Percentiles rank a stretch among this genome's conserved stretches.
phyloP scores from a whole-genome alignment of 2,113 vertebrate genomes.

The Myotis yumanensis region DNA sequence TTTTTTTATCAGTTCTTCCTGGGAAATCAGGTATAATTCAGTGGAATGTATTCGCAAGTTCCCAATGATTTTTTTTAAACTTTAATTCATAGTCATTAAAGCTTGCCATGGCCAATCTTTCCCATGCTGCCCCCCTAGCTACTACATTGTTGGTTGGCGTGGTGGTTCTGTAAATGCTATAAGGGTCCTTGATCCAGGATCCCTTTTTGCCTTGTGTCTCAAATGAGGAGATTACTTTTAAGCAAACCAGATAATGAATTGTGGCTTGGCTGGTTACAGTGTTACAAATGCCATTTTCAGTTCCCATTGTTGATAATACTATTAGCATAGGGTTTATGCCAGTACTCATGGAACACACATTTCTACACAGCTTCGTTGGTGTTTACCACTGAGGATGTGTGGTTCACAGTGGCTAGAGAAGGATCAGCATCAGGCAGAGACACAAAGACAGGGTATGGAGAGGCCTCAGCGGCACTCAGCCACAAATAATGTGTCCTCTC shows the following conservation, averaged over 20 bases:
- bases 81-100: constrained; percentile 80
- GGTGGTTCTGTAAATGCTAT: constrained; percentile 80
- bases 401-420: not conserved
- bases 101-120: constrained; percentile 83
- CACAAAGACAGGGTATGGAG: not conserved
- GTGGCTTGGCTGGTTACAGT: constrained; percentile 10
- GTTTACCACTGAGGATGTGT: not conserved
- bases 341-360: not conserved
- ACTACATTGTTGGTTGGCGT: constrained; percentile 83
- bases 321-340: not conserved
- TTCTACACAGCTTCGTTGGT: not conserved
- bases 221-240: constrained; percentile 85
- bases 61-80: constrained; percentile 60
- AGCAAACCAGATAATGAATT: constrained; percentile 85
- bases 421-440: not conserved
- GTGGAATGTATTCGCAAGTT: constrained; percentile 85
- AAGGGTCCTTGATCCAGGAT: constrained; percentile 72
- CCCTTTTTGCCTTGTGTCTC: constrained; percentile 75
- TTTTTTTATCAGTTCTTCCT: constrained; percentile 98
- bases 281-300: not conserved
- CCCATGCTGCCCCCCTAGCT: constrained; percentile 80
- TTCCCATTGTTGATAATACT: not conserved
- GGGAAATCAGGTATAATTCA: constrained; percentile 99
- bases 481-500: accelerated
- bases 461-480: not conserved